These are phyloP conservation scores for Heterodera carotae DNA, from an alignment of 1,140 invertebrate genomes.

Conservation along the genomic window DNA sequence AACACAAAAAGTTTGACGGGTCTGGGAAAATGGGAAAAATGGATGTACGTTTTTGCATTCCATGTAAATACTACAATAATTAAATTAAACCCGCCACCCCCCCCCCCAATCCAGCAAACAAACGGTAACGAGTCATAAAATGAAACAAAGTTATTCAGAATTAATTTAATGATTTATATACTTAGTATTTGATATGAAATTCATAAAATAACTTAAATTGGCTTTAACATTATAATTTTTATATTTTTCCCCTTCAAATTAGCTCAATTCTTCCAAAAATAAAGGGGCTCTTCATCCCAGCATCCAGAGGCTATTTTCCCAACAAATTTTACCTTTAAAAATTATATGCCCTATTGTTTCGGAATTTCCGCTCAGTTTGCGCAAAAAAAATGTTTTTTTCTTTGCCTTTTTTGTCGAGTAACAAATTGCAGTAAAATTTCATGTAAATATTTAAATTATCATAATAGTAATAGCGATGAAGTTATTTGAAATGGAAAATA, in stretches of 20 bases:
- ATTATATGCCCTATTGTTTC: background rate
- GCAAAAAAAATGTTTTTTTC: background rate
- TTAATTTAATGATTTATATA: no score
- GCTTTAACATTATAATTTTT: no score
- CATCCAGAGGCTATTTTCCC: background rate
- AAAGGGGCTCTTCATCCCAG: background rate
- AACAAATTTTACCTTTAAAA: background rate
- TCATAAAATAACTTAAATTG: no score
- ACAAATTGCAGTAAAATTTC: background rate
- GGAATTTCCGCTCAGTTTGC: background rate
- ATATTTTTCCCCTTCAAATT: no score
- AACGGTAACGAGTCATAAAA: no score
- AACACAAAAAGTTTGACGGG: slow-evolving; percentile 3
- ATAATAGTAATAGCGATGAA: no score
- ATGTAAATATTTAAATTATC: no score
- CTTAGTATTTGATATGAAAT: no score
- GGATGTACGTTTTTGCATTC: background rate
- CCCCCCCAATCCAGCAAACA: no score
- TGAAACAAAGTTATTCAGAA: no score
- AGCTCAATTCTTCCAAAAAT: background rate
- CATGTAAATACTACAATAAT: background rate
- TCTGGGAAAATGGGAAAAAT: background rate
- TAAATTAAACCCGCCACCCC: no score
- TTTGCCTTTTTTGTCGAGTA: background rate
- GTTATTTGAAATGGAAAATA: no score